Evolutionary conservation across 2,888 invertebrate species (phyloP), one percentile per base, ranked within the genome.

Genomic region (Crepidodera aurea): DNA sequence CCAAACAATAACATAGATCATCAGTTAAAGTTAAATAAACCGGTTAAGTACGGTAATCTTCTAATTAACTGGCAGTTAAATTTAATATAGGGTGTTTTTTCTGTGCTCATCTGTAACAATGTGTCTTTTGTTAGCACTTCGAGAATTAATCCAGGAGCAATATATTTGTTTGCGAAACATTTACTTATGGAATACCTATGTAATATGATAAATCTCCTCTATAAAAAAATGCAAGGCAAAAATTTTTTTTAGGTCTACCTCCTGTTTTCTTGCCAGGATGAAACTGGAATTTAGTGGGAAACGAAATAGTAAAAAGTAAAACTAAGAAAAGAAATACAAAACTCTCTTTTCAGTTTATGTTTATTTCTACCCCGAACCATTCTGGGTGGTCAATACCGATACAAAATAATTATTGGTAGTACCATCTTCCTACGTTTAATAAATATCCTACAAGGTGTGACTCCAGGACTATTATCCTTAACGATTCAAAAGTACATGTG

Each of bases 1-100:
- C 51, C 55, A 64, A 67, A 67, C 67, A 67, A 67, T 67, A 65
- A 62, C 60, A 59, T 63, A 34, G 59, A 65, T 65, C 65, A 56
- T 59, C 59, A 56, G 51, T 63, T 37, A 54, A 53, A 59, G 51
- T 61, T 32, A 64, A 63, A 61, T 62, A 64, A 65, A 60, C 58
- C 59, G 54, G 46, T 62, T 64, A 59, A 60, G 50, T 57, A 40
- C 54, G 39, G 62, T 62, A 55, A 58, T 65, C 54, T n/a, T 57
- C 57, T 39, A 62, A 65, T 61, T 67, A 65, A 54, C 50, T 63
- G 65, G 51, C 55, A 32, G 42, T 63, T 58, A 54, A 67, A 67
- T 44, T 62, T 42, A 64, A 64, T 64, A 62, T 46, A 50, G 62
- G 54, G 56, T 56, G 51, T 48, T 56, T 55, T 44, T 12, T 55